Evolutionary conservation across 2,888 invertebrate genomes (phyloP), one percentile per base, ranked within the genome.

Genomic region (Muscina levida): DNA sequence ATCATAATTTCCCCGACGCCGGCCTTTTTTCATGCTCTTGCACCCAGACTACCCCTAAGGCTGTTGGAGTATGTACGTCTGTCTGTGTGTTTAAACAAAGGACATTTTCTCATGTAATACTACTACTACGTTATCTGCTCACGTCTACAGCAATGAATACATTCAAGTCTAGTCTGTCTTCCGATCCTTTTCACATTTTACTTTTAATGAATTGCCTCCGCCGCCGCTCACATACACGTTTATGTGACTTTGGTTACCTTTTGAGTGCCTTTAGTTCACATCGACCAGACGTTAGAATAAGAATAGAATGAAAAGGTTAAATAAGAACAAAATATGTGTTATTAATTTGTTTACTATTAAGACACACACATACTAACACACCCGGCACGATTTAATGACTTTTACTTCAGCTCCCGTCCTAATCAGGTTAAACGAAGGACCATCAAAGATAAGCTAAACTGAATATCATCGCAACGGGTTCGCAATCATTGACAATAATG

Each of bases 201-300:
- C 24, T 48, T 66, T 42, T 72, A 74, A 48, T 59, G n/a, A 74
- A 48, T n/a, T n/a, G n/a, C n/a, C n/a, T n/a, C n/a, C n/a, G n/a
- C n/a, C n/a, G n/a, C n/a, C n/a, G n/a, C 13, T 37, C 57, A 48
- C 48, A 67, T 59, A 51, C 44, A 53, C 31, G 26, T 44, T 26
- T 56, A 42, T 42, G 53, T 48, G 31, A 22, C 24, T 24, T 1
- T 53, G 22, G 1, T 48, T 48, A 19, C 17, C 46, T 46, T 46
- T 46, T 11, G 31, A 24, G 31, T 31, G 31, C 31, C 31, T 31
- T 31, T 31, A 8, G 31, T 31, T 8, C 31, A 31, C 31, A 31
- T 31, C 3, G 3, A 5, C 31, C n/a, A 73, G 66, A 73, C 66
- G 42, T 65, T 13, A 53, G 19, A 31, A 8, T 31, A 31, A 11